These are phyloP conservation scores for Tapirus indicus DNA, from an alignment of 2,797 vertebrate genomes.

Conservation along the genomic window DNA sequence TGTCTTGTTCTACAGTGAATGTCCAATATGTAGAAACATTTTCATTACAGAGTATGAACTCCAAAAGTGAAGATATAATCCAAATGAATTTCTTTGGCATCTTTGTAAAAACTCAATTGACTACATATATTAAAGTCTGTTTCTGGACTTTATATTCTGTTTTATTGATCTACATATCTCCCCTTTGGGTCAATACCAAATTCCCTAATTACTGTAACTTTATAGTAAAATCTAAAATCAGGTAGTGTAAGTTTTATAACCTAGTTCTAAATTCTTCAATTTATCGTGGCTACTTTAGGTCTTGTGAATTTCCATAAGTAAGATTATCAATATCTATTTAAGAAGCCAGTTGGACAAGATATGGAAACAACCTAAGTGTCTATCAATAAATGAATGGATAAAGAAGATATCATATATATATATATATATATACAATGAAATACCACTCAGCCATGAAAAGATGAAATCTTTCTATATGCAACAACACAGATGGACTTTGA, in stretches of 20 bases:
- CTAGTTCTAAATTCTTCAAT: neutral
- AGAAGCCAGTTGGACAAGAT: neutral
- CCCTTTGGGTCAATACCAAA: neutral
- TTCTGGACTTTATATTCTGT: neutral
- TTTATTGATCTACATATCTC: neutral
- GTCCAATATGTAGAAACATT: neutral
- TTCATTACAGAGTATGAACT: neutral
- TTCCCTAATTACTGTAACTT: neutral
- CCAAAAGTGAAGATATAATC: neutral
- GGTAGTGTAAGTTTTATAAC: neutral
- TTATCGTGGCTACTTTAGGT: neutral
- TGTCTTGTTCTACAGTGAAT: neutral
- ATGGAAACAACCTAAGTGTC: no score
- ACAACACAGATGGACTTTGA: no score
- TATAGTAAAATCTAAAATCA: neutral
- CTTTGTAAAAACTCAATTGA: neutral
- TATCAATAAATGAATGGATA: no score
- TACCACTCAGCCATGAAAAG: no score
- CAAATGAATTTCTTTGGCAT: neutral
- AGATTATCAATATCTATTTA: neutral
- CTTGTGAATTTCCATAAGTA: neutral
- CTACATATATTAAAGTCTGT: neutral
- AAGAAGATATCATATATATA: no score
- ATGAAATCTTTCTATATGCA: no score
- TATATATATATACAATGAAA: no score